Base-by-base conservation (phyloP, 1,140 invertebrate genomes). In the Pseudoatta argentina region DNA sequence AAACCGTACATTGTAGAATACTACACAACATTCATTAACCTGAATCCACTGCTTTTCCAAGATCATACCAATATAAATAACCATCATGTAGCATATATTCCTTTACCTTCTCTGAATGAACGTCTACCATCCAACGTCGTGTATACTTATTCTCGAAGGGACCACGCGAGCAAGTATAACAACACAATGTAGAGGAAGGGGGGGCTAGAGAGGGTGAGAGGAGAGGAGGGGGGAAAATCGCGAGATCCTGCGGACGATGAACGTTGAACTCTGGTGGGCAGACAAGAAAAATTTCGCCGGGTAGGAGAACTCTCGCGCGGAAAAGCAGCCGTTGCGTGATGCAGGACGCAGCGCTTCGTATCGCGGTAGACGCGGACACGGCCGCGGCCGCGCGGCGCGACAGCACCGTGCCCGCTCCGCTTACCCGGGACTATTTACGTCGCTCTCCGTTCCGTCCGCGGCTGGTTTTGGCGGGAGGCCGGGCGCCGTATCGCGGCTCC, bases 361-460 rank as follows among this genome's bases (percentile, higher is more conserved):
- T 14, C 24, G 14, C 6, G 53, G 53, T 44, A 27, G 61, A 21
- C 8, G 53, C 18, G 66, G 39, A 61, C 55, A 39, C 67, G 67
- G 39, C 30, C 14, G 63, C 57, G 10, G 18, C 44, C 30, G 44
- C 10, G 53, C 57, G 8, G 53, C 57, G 61, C 51, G 34, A 61
- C 72, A 81, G 87, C 81, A 88, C 87, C 53, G 72, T 87, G 86
- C 79, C 91, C 86, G 64, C 64, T 21, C 92, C 88, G 88, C 85
- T 93, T 91, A 90, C 86, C 88, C 63, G 86, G 85, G 87, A 91
- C 91, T 93, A 93, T 93, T 93, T 93, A 93, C 90, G 91, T 89
- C 87, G 76, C 53, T 81, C 87, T 88, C 83, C 91, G 83, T 76
- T 81, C 67, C 34, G 79, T 73, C n/a, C 69, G 86, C 87, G 89